Conservation (phyloP, 2,888 invertebrate species). For the Catocala fraxini region DNA sequence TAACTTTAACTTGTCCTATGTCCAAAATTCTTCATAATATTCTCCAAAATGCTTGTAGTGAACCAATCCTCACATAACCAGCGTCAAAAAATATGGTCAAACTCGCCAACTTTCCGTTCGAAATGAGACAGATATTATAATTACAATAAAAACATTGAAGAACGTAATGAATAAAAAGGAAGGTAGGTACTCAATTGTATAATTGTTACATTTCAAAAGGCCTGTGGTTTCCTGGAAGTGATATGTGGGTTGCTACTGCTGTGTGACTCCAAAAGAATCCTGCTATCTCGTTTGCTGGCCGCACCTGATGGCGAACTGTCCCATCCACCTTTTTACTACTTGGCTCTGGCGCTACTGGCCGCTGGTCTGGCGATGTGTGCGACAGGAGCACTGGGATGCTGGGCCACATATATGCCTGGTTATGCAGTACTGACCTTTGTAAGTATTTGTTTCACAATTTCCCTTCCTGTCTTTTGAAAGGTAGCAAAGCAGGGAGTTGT, state of each 20-base stretch:
- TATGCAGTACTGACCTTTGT: slow-evolving; percentile 91
- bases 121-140: too few relatives aligned
- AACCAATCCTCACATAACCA: too few relatives aligned
- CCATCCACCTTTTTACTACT: slow-evolving; percentile 93
- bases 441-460: slow-evolving; percentile 63
- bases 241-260: slow-evolving; percentile 91
- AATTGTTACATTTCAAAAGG: slow-evolving; percentile 72
- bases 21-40: too few relatives aligned
- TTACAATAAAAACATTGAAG: too few relatives aligned
- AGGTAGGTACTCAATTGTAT: too few relatives aligned
- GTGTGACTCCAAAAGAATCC: slow-evolving; percentile 90
- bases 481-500: too few relatives aligned
- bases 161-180: too few relatives aligned
- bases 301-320: slow-evolving; percentile 88
- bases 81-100: too few relatives aligned
- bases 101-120: too few relatives aligned
- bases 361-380: slow-evolving; percentile 91
- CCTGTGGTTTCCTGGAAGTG: slow-evolving; percentile 91
- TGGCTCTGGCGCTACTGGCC: slow-evolving; percentile 90
- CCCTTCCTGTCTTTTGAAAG: too few relatives aligned
- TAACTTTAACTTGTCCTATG: too few relatives aligned
- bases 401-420: slow-evolving; percentile 93
- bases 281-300: slow-evolving; percentile 91
- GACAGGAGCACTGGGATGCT: slow-evolving; percentile 92
- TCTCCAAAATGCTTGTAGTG: too few relatives aligned